Percentiles rank a stretch among this genome's conserved stretches.
These are phyloP conservation scores for Ypsolopha sequella DNA, from an alignment of 2,888 invertebrate species.

Conservation along the genomic window DNA sequence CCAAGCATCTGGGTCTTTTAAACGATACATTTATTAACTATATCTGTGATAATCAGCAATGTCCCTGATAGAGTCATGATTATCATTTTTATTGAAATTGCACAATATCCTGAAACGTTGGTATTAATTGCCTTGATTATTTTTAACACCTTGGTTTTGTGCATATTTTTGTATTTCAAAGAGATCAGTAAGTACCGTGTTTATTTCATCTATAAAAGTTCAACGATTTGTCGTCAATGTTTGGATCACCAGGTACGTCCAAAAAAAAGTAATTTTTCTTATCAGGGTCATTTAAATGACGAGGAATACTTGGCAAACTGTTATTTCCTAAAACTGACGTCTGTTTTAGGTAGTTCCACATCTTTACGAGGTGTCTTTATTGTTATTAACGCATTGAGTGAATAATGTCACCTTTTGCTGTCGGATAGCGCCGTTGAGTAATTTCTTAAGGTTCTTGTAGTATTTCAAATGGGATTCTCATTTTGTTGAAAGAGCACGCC, in stretches of 20 bases:
- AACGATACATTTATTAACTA: too few species aligned
- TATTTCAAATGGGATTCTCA: neutral
- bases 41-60: too few species aligned
- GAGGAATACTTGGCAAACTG: too few species aligned
- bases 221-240: neutral
- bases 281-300: too few species aligned
- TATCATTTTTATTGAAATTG: neutral
- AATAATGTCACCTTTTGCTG: neutral
- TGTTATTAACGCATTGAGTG: neutral
- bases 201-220: neutral
- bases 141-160: neutral
- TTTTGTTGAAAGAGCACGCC: too few species aligned
- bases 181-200: neutral
- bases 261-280: too few species aligned
- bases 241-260: neutral
- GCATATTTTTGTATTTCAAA: neutral
- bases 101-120: neutral
- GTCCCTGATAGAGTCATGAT: too few species aligned
- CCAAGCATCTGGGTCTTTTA: too few species aligned
- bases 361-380: neutral
- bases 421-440: neutral
- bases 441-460: neutral
- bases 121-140: neutral
- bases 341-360: neutral
- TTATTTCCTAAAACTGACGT: too few species aligned